Evolutionary conservation across 64 coral and sea anemone species (phyloP).

Genomic region (Astreopora myriophthalma): DNA sequence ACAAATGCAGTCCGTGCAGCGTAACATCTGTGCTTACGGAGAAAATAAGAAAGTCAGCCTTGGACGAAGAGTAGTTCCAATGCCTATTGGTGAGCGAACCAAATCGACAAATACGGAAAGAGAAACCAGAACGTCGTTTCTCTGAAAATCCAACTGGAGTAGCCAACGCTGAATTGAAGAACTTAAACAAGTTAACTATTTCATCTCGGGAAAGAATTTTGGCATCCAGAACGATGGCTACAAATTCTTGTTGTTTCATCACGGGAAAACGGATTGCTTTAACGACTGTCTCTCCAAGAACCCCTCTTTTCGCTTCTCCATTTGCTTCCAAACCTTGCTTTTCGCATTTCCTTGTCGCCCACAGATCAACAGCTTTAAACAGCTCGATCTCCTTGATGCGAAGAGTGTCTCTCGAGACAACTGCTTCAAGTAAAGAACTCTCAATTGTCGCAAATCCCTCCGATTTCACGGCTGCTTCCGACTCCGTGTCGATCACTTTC

Average conservation of each 20-base stretch:
- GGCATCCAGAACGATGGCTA: background rate
- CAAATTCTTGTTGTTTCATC: slow-evolving; percentile 32
- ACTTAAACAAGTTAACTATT: background rate
- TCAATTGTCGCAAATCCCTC: background rate
- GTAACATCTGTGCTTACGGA: background rate
- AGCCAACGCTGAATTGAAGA: background rate
- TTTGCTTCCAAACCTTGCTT: background rate
- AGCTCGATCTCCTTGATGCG: background rate
- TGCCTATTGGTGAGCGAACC: accelerated
- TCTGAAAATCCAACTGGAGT: background rate
- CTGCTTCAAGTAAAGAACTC: no score
- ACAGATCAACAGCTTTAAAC: no score
- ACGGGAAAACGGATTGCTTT: slow-evolving; percentile 48
- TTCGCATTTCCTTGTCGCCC: background rate
- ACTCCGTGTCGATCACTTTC: background rate
- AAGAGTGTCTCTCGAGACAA: no score
- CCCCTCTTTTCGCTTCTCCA: background rate
- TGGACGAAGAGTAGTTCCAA: background rate
- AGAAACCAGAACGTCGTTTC: background rate
- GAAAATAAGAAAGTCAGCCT: background rate
- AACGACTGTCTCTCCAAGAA: slow-evolving; percentile 20
- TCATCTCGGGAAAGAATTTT: background rate
- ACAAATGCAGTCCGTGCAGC: background rate
- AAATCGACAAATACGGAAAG: background rate
- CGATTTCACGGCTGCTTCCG: background rate